Conservation (phyloP, 2,888 invertebrate genomes). For the Dolomedes plantarius region DNA sequence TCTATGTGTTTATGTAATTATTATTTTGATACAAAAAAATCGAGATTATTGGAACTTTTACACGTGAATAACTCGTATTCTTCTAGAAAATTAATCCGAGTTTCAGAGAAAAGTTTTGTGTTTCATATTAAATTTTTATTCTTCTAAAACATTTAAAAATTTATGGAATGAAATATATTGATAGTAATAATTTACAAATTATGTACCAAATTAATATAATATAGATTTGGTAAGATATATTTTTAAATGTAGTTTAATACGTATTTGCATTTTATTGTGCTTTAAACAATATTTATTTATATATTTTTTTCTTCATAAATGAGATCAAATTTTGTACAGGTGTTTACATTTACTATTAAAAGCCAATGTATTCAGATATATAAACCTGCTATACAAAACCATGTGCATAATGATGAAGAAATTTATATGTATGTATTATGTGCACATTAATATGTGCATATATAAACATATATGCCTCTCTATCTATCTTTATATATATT, state of each 20-base stretch:
- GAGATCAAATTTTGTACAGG: conserved; percentile 6
- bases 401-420: conserved; percentile 1
- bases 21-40: conserved; percentile 6
- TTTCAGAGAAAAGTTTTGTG: conserved; percentile 5
- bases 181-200: background rate
- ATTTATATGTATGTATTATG: background rate
- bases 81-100: background rate
- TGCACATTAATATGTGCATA: background rate
- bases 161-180: background rate
- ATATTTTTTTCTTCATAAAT: background rate
- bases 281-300: conserved; percentile 1
- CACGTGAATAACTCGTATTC: background rate
- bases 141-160: background rate
- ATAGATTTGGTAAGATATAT: conserved; percentile 3
- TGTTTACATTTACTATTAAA: background rate
- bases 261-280: background rate
- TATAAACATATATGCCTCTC: background rate
- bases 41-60: background rate
- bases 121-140: conserved; percentile 11
- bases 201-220: background rate
- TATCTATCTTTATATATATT: conserved; percentile 1
- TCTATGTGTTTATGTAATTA: conserved; percentile 12
- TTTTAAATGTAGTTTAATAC: conserved; percentile 4
- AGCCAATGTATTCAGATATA: background rate
- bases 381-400: background rate